Evolutionary conservation across 2,113 vertebrate genomes (phyloP).

Genomic region (Atlantisia rogersi): DNA sequence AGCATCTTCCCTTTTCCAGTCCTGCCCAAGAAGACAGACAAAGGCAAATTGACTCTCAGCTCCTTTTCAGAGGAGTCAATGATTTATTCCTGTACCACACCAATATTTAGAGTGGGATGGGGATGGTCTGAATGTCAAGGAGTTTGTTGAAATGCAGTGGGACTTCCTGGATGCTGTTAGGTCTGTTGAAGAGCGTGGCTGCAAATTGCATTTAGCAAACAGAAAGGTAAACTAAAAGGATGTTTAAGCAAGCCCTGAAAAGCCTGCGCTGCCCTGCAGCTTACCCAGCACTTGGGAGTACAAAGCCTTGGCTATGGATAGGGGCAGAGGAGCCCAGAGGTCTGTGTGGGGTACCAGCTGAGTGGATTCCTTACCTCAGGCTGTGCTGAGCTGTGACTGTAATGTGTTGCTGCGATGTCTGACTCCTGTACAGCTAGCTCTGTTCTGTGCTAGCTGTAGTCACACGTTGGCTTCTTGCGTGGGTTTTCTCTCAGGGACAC

Average conservation of each 20-base stretch:
- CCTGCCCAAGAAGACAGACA: neutral
- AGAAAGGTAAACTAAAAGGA: neutral
- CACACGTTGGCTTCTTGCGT: fast-evolving
- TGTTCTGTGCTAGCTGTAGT: neutral
- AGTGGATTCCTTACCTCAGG: fast-evolving
- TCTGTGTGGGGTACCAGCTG: fast-evolving
- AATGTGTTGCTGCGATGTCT: fast-evolving
- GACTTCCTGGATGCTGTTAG: fast-evolving
- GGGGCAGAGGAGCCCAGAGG: neutral
- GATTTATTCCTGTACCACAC: fast-evolving
- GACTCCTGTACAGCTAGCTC: fast-evolving
- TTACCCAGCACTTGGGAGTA: neutral
- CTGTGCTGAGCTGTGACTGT: neutral
- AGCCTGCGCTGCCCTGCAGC: neutral
- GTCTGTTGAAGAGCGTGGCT: neutral
- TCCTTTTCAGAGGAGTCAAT: neutral
- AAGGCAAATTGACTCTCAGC: neutral
- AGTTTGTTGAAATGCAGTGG: neutral
- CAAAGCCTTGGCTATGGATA: fast-evolving
- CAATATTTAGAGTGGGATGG: fast-evolving
- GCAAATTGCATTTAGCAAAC: fast-evolving
- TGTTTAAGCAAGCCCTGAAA: neutral
- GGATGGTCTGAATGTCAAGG: fast-evolving
- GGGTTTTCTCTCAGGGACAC: fast-evolving
- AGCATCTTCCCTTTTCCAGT: fast-evolving